These are phyloP conservation scores for Drosophila asahinai DNA, from an alignment of 1,140 invertebrate genomes.

Conservation along the genomic window DNA sequence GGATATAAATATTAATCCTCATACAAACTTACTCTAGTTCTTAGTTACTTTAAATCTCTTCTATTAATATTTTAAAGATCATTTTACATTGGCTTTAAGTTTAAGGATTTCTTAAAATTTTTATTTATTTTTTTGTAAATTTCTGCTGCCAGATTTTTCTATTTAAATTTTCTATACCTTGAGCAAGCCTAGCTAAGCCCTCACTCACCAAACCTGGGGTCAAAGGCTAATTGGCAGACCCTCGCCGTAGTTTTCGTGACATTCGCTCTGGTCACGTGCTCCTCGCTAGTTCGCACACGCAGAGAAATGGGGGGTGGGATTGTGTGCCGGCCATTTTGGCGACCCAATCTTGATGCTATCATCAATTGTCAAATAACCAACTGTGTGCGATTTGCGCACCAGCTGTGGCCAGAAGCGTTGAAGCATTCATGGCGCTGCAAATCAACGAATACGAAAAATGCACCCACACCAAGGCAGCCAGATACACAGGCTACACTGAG, in stretches of 20 bases:
- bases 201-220: slow-evolving; percentile 9
- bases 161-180: background rate
- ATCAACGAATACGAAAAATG: slow-evolving; percentile 56
- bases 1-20: too few relatives aligned
- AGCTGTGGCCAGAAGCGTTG: slow-evolving; percentile 79
- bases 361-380: slow-evolving; percentile 84
- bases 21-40: background rate
- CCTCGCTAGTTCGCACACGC: slow-evolving; percentile 58
- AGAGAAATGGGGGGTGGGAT: slow-evolving; percentile 11
- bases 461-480: slow-evolving; percentile 26
- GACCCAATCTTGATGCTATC: slow-evolving; percentile 81
- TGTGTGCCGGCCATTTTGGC: slow-evolving; percentile 61
- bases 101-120: too few relatives aligned
- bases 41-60: background rate
- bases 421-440: slow-evolving; percentile 79
- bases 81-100: too few relatives aligned
- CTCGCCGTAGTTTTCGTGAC: slow-evolving; percentile 33
- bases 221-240: slow-evolving; percentile 52
- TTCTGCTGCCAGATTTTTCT: too few relatives aligned
- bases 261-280: slow-evolving; percentile 51
- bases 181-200: background rate
- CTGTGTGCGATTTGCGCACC: slow-evolving; percentile 81
- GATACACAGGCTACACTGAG: slow-evolving; percentile 23
- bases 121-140: too few relatives aligned
- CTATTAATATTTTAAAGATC: too few relatives aligned